Evolutionary conservation across 2,797 vertebrate genomes (phyloP).

Genomic region (Stomatorhinus walkeri): DNA sequence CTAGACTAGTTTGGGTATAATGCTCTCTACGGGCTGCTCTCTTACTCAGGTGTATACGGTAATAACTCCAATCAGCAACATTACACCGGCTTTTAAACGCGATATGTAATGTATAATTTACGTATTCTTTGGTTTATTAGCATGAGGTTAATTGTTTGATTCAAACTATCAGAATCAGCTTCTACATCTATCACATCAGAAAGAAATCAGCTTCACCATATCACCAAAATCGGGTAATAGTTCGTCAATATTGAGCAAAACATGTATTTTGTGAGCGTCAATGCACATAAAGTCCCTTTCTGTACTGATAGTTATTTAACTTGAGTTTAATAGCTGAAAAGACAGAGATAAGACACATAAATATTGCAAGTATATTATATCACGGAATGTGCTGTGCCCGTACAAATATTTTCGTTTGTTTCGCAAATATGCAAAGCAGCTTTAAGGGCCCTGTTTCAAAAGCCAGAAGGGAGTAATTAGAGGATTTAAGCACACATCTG

Average conservation of each 20-base stretch:
- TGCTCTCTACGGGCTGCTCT: not conserved
- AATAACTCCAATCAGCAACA: not conserved
- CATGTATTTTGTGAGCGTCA: not conserved
- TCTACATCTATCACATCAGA: not conserved
- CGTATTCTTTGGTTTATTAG: not conserved
- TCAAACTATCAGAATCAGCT: not conserved
- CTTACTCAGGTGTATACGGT: not conserved
- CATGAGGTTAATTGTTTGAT: not conserved
- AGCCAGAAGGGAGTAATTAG: not conserved
- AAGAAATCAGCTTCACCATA: not conserved
- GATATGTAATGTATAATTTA: not conserved
- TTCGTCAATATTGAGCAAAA: not conserved
- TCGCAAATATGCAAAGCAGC: not conserved
- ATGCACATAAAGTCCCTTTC: not conserved
- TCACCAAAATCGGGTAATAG: not conserved
- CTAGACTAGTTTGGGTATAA: not conserved
- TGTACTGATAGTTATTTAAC: not conserved
- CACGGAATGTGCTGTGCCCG: not conserved
- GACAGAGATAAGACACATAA: not conserved
- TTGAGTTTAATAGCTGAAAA: not conserved
- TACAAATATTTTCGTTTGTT: not conserved
- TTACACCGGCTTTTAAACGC: not conserved
- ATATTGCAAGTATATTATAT: not conserved
- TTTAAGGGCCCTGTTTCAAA: not conserved
- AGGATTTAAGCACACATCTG: not conserved